These are phyloP conservation scores for Gonocerus acuteangulatus DNA, from an alignment of 2,888 invertebrate species.

Conservation along the genomic window DNA sequence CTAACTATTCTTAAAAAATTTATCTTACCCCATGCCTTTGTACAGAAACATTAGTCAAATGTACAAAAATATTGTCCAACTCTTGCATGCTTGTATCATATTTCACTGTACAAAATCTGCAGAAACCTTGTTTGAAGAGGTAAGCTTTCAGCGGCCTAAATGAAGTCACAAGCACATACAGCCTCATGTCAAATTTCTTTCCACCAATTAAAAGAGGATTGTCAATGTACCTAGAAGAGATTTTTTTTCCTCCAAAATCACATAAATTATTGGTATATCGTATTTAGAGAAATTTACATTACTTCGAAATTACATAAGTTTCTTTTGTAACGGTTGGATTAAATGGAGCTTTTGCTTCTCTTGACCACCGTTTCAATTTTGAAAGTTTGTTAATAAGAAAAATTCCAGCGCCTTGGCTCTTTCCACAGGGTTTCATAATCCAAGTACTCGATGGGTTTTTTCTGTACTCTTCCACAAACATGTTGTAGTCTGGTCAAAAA, in stretches of 20 bases:
- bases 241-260: not conserved
- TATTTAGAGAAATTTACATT: conserved; percentile 30
- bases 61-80: conserved; percentile 87
- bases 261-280: not conserved
- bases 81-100: conserved; percentile 84
- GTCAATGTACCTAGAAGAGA: conserved; percentile 65
- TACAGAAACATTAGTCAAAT: conserved; percentile 94
- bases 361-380: conserved; percentile 83
- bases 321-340: conserved; percentile 79
- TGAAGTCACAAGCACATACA: conserved; percentile 88
- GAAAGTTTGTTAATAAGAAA: conserved; percentile 92
- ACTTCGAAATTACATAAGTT: conserved; percentile 90
- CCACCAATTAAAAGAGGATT: conserved; percentile 91
- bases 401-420: conserved; percentile 90
- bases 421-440: conserved; percentile 96
- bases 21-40: conserved; percentile 82
- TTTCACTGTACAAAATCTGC: conserved; percentile 92
- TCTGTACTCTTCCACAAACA: conserved; percentile 93
- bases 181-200: conserved; percentile 87
- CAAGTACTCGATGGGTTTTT: conserved; percentile 91
- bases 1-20: too few relatives aligned
- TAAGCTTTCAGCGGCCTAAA: conserved; percentile 90
- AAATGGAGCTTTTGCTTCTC: conserved; percentile 76
- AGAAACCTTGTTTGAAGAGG: conserved; percentile 85
- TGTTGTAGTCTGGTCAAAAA: conserved; percentile 67